Evolutionary conservation across 92 coral and sea anemone species (phyloP).

Genomic region (Phenganax stokvisi): DNA sequence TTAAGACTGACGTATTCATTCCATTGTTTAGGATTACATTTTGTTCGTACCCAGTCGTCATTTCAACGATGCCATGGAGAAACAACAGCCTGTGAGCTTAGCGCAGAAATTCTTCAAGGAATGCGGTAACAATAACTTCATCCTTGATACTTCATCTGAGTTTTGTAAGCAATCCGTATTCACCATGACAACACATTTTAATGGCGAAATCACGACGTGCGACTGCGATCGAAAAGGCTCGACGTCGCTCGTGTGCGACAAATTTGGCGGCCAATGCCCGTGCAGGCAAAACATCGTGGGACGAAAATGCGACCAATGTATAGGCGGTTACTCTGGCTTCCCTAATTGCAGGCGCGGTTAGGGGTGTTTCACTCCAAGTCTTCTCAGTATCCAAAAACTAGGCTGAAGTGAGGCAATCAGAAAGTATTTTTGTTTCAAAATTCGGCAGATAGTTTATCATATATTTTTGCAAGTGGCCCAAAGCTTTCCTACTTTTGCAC

Average conservation of each 20-base stretch:
- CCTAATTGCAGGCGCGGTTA: slow-evolving; percentile 23
- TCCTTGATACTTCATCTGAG: slow-evolving; percentile 59
- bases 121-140: slow-evolving; percentile 60
- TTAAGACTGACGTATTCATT: not conserved
- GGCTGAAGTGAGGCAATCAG: not conserved
- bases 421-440: no score
- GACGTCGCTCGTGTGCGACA: slow-evolving; percentile 55
- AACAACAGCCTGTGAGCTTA: slow-evolving; percentile 69
- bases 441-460: no score
- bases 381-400: not conserved
- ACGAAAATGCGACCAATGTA: slow-evolving; percentile 80
- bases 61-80: slow-evolving; percentile 59
- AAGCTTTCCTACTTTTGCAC: no score
- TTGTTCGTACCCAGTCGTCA: slow-evolving; percentile 67
- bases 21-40: slow-evolving; percentile 64
- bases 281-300: slow-evolving; percentile 84
- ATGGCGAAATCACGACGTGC: slow-evolving; percentile 66
- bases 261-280: slow-evolving; percentile 86
- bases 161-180: slow-evolving; percentile 76
- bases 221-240: slow-evolving; percentile 75
- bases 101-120: slow-evolving; percentile 62
- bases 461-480: no score
- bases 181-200: slow-evolving; percentile 64
- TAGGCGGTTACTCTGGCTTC: slow-evolving; percentile 71
- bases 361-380: not conserved